Evolutionary conservation across 2,113 vertebrate genomes (phyloP), one percentile per base, ranked within the genome.

Genomic region (Phrynosoma blainvillii): DNA sequence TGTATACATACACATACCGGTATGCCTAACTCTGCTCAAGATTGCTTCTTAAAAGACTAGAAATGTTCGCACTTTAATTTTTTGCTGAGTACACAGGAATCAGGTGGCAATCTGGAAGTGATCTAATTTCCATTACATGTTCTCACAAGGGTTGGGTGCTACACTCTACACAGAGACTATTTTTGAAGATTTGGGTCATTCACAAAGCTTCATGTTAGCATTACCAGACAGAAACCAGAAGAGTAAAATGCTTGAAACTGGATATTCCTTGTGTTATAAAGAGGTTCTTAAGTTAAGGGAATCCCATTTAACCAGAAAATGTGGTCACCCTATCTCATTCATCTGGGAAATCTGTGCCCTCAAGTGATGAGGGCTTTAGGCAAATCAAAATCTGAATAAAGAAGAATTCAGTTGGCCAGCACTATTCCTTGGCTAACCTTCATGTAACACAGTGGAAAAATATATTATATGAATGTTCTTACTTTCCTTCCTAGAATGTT

Each of bases 371-470:
- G 30, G 40, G 70, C 21, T 82, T 30, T 74, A 5, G 40, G 32
- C 6, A 52, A 56, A n/a, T 25, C 27, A 25, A n/a, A 56, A 47
- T 8, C 40, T 47, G n/a, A 84, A 84, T 68, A 84, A 84, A 84
- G 18, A 71, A 70, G 30, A 54, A 20, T 30, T 75, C 20, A 74
- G 70, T 36, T 25, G 40, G 65, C 3, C 30, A 73, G 30, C 23
- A 21, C 27, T n/a, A 18, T 16, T 84, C 70, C 47, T 73, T 75
- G 83, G 56, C 71, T 84, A 84, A 84, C 83, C 70, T 59, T 74
- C 54, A 21, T 40, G 14, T 25, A 20, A 13, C 59, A 27, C 71
- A 40, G 52, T 74, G 47, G 83, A 75, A 84, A 74, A 83, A 68
- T 25, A 62, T 62, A 62, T 62, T 23, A 71, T 54, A 83, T 71